Conservation (phyloP, 2,113 vertebrate genomes). For the Zootoca vivipara region DNA sequence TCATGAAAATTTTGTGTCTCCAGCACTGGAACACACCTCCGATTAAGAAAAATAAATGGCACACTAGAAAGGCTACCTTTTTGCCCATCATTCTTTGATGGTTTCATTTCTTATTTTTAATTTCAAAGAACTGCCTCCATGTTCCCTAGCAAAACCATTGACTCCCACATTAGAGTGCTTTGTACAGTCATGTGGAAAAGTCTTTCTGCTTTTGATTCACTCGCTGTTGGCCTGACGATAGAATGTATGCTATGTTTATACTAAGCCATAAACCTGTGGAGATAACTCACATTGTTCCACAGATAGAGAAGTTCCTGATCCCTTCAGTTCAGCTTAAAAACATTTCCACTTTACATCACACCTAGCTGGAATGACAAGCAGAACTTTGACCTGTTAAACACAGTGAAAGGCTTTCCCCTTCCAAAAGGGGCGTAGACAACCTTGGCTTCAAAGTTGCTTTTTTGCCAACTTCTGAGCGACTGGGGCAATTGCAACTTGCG, state of each 20-base stretch:
- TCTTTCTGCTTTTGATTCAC: not conserved
- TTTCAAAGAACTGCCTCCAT: not conserved
- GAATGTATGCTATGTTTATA: not conserved
- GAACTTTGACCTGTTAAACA: not conserved
- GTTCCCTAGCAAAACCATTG: not conserved
- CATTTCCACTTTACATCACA: not conserved
- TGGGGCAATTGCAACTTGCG: not conserved
- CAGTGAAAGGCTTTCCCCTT: not conserved
- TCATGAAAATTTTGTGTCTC: not conserved
- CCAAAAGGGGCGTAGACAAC: not conserved
- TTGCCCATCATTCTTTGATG: too few relatives aligned
- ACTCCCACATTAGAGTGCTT: too few relatives aligned
- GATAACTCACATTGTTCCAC: not conserved
- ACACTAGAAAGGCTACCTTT: not conserved
- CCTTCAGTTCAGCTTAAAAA: not conserved
- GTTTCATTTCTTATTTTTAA: not conserved
- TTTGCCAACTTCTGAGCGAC: not conserved
- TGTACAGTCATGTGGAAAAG: not conserved
- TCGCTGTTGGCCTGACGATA: not conserved
- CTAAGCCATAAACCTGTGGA: not conserved
- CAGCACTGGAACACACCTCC: too few relatives aligned
- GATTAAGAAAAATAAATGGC: not conserved
- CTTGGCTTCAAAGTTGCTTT: not conserved
- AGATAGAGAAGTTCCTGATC: not conserved
- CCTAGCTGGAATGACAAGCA: not conserved